A percentile compares a stretch with the other conserved stretches of the same genome.
These are phyloP conservation scores for Zingel zingel DNA, from an alignment of 2,113 vertebrate genomes.

Conservation along the genomic window DNA sequence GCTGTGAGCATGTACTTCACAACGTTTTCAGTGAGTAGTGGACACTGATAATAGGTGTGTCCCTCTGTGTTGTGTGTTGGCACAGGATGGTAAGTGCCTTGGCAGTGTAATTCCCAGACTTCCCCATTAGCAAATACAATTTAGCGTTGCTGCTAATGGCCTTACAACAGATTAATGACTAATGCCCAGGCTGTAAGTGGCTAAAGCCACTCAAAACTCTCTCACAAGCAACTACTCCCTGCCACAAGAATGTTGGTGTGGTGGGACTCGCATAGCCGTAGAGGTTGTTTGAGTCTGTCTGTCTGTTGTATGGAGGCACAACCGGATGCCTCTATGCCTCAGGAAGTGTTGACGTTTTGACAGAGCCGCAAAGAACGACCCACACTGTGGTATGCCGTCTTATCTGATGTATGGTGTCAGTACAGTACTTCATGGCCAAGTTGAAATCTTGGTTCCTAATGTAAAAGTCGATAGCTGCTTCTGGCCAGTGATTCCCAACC, in stretches of 20 bases:
- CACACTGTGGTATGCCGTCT: neutral
- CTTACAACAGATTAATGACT: conserved; percentile 58
- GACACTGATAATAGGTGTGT: neutral
- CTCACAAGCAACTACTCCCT: conserved; percentile 36
- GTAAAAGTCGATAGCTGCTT: neutral
- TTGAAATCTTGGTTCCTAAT: conserved; percentile 6
- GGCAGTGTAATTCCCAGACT: conserved; percentile 52
- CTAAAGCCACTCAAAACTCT: conserved; percentile 57
- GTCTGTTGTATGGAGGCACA: neutral
- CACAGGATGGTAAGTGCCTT: conserved; percentile 54
- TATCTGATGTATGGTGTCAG: conserved; percentile 16
- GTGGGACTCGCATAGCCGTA: neutral
- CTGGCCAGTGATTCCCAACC: too few species aligned
- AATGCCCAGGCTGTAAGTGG: conserved; percentile 48
- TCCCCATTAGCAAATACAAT: conserved; percentile 68
- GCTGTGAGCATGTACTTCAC: neutral
- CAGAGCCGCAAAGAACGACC: conserved; percentile 15
- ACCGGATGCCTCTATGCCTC: neutral
- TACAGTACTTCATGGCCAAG: neutral
- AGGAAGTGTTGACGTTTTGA: conserved; percentile 29
- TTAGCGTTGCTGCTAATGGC: conserved; percentile 62
- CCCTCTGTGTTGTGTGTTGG: conserved; percentile 8
- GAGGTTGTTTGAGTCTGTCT: conserved; percentile 8
- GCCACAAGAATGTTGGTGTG: conserved; percentile 47
- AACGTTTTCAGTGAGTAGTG: conserved; percentile 9